These are phyloP conservation scores for Dioctria rufipes DNA, from an alignment of 2,888 invertebrate species.

Conservation along the genomic window DNA sequence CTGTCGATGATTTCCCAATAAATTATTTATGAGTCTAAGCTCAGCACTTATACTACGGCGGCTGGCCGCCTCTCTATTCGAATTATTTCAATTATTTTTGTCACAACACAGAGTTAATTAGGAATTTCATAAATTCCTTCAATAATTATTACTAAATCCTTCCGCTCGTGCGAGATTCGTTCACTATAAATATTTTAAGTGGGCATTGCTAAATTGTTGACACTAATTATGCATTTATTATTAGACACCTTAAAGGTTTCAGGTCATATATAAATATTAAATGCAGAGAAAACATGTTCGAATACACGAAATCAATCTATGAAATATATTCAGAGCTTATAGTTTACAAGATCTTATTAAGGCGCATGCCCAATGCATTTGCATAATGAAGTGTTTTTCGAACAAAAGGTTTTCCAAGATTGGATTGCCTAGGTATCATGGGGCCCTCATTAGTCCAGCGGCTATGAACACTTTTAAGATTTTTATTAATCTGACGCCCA, in stretches of 20 bases:
- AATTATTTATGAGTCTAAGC: slow-evolving; percentile 31
- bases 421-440: no score
- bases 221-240: neutral
- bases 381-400: no score
- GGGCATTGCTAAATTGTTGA: neutral
- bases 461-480: no score
- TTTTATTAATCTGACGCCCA: no score
- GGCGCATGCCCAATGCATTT: no score
- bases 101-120: neutral
- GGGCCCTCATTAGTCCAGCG: no score
- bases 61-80: slow-evolving; percentile 35
- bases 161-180: neutral
- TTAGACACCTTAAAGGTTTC: neutral
- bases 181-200: neutral
- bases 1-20: slow-evolving; percentile 28
- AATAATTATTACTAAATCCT: neutral
- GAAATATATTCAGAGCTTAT: neutral
- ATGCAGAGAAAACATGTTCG: neutral
- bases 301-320: neutral
- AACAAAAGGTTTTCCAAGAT: no score
- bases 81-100: slow-evolving; percentile 14
- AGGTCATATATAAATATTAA: neutral
- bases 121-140: slow-evolving; percentile 1
- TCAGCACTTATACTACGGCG: neutral
- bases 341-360: no score